Conservation (phyloP, 2,888 invertebrate genomes). For the Mycalesis mineus region DNA sequence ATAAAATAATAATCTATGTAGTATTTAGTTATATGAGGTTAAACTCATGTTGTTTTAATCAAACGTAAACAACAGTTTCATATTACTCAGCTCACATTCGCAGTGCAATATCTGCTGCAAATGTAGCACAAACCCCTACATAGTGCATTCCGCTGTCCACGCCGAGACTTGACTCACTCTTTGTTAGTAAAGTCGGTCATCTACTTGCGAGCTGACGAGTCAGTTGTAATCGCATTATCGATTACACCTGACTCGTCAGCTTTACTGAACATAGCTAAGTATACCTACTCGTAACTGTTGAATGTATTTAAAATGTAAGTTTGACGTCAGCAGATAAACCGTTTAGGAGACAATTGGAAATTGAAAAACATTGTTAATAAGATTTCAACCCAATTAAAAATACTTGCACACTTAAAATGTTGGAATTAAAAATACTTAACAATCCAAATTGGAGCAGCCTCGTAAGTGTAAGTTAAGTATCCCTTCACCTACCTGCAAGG, state of each 20-base stretch:
- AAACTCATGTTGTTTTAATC: constrained; percentile 7
- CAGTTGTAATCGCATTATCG: constrained; percentile 49
- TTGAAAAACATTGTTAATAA: too few species aligned
- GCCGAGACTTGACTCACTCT: constrained; percentile 57
- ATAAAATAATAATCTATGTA: neutral
- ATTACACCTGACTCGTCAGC: neutral
- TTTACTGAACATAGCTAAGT: too few species aligned
- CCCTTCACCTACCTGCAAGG: too few species aligned
- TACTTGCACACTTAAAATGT: too few species aligned
- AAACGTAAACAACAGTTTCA: constrained; percentile 17
- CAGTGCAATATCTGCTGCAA: constrained; percentile 6
- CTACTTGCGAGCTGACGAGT: constrained; percentile 53
- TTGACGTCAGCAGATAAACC: too few species aligned
- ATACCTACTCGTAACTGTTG: too few species aligned
- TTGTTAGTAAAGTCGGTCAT: constrained; percentile 65
- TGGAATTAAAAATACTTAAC: too few species aligned
- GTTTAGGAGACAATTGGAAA: too few species aligned
- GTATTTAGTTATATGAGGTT: constrained; percentile 7
- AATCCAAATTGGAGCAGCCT: too few species aligned
- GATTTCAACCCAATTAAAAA: too few species aligned
- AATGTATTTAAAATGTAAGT: too few species aligned
- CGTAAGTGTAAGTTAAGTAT: too few species aligned
- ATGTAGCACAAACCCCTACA: constrained; percentile 4
- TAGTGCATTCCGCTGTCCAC: constrained; percentile 41
- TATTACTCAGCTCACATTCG: constrained; percentile 9